Conservation (phyloP, 2,888 invertebrate species). For the Lasioglossum zephyrum region DNA sequence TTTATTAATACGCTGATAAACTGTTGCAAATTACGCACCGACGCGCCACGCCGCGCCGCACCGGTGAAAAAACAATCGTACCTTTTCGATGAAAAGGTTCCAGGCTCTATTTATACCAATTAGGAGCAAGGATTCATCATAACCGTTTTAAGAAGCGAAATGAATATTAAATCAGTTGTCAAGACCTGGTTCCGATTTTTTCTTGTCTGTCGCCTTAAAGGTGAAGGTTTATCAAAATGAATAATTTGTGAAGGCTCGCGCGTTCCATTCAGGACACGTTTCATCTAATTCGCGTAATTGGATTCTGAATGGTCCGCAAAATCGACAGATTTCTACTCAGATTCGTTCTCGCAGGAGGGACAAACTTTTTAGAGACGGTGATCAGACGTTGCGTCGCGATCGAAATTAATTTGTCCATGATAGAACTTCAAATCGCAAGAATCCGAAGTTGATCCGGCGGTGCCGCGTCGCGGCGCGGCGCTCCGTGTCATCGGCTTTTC, state of each 20-base stretch:
- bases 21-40: neutral
- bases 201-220: neutral
- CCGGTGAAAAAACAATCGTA: neutral
- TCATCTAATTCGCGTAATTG: neutral
- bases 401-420: neutral
- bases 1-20: neutral
- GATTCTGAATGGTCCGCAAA: neutral
- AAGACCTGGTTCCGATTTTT: neutral
- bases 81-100: neutral
- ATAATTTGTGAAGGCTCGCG: neutral
- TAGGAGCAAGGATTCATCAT: neutral
- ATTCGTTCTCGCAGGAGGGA: neutral
- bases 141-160: neutral
- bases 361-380: neutral
- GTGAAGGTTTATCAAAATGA: neutral
- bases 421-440: neutral
- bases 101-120: neutral
- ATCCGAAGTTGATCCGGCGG: neutral
- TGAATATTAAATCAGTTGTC: neutral
- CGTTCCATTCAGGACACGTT: neutral
- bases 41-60: too few species aligned
- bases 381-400: neutral
- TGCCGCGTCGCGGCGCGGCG: too few species aligned
- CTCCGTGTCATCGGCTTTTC: too few species aligned
- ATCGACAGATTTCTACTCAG: neutral